Evolutionary conservation across 2,888 invertebrate genomes (phyloP), one percentile per base, ranked within the genome.

Genomic region (Lochmaea crataegi): DNA sequence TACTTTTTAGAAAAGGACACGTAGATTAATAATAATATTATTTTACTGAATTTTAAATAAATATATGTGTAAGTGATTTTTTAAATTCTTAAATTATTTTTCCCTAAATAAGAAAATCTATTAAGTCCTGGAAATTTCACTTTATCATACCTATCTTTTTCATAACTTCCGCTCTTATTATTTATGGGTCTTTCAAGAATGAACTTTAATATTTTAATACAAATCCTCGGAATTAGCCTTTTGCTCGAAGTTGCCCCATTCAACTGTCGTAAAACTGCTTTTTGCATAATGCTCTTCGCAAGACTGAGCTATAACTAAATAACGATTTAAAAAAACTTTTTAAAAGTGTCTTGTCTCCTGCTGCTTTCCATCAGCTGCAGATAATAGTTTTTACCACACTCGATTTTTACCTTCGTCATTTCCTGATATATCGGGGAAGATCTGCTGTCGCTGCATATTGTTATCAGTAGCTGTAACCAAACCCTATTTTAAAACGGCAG

Each of bases 371-470:
- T 65, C 64, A 65, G 42, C 48, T 65, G 64, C 64, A 45, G 64
- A 65, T 65, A 65, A 65, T 65, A 65, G 64, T 65, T 65, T 65
- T 65, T 65, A 65, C 64, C 48, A 26, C 45, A 45, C 22, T 48
- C 48, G 48, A 45, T 42, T 65, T 51, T 65, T 65, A 65, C 64
- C 64, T 65, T 26, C 48, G 64, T 65, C 64, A 65, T 26, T 65
- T 48, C 48, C 26, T 26, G 64, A 65, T 51, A 26, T 61, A 10
- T 45, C 64, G 14, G 26, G 26, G n/a, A 32, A 63, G 64, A 65
- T 65, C 26, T 65, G 63, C 63, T 45, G 51, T 65, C 64, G n/a
- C 32, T 51, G 64, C 64, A 65, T 65, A 65, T 65, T 65, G 12
- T 65, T 65, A 65, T 51, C 48, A 65, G 63, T 65, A 26, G 63